phyloP scores from a whole-genome alignment of 1,140 invertebrate species.

The Drosophila kikkawai region DNA sequence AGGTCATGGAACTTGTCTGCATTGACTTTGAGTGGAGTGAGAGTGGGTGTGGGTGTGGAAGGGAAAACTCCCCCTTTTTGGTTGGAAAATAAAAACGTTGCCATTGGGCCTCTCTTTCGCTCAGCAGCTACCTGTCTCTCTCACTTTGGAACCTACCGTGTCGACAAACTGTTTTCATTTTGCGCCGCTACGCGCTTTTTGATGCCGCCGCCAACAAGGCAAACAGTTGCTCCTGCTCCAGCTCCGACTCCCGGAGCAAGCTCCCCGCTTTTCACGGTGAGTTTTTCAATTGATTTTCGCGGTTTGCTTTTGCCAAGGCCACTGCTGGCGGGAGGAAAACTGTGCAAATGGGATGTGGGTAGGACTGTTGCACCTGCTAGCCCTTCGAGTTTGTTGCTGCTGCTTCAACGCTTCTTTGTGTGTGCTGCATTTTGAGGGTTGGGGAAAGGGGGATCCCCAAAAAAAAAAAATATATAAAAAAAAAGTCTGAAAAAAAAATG shows the following conservation, averaged over 20 bases:
- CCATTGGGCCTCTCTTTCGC: conserved; percentile 41
- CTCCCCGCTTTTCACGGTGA: conserved; percentile 44
- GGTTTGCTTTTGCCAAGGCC: conserved; percentile 74
- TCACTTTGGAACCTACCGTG: conserved; percentile 29
- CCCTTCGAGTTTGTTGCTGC: conserved; percentile 59
- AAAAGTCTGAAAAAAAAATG: not conserved
- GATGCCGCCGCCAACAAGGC: conserved; percentile 77
- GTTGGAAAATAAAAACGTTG: conserved; percentile 65
- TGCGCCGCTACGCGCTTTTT: conserved; percentile 81
- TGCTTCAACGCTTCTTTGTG: conserved; percentile 81
- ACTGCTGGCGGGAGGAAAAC: conserved; percentile 12
- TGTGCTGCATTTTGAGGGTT: conserved; percentile 41
- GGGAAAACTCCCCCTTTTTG: not conserved
- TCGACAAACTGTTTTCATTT: conserved; percentile 81
- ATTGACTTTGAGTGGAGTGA: conserved; percentile 58
- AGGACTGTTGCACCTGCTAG: conserved; percentile 66
- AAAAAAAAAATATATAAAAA: conserved; percentile 11
- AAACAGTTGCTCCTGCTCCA: conserved; percentile 58
- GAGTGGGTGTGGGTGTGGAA: not conserved
- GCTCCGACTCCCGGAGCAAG: not conserved
- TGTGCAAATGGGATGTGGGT: not conserved
- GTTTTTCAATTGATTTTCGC: conserved; percentile 82
- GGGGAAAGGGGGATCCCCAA: conserved; percentile 7
- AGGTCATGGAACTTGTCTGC: conserved; percentile 85
- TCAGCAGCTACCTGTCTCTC: conserved; percentile 2